These are phyloP conservation scores for Gorsachius goisagi DNA, from an alignment of 2,113 vertebrate species.

Conservation along the genomic window DNA sequence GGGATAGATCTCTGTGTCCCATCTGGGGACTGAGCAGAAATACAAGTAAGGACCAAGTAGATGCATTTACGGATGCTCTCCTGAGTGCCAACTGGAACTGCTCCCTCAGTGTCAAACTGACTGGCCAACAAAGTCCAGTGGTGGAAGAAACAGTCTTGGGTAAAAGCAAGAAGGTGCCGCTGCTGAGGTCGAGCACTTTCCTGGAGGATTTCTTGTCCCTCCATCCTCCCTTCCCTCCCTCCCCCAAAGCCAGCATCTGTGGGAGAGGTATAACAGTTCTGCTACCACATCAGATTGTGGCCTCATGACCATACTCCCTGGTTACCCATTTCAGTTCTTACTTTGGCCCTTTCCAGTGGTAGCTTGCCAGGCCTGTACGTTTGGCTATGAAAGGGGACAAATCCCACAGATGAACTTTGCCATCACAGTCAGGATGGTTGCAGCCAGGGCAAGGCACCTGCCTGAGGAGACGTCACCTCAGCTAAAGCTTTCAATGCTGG, in stretches of 20 bases:
- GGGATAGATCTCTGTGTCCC: neutral
- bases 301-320: neutral
- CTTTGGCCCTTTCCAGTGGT: neutral
- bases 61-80: neutral
- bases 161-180: neutral
- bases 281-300: neutral
- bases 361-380: accelerated
- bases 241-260: neutral
- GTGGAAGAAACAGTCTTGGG: neutral
- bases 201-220: neutral
- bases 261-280: neutral
- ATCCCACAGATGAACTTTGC: neutral
- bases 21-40: neutral
- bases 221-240: neutral
- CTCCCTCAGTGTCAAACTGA: neutral
- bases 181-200: neutral
- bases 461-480: neutral
- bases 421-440: neutral
- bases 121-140: neutral
- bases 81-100: neutral
- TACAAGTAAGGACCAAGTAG: neutral
- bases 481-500: neutral
- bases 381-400: neutral
- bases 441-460: neutral
- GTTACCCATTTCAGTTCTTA: neutral